Conservation (phyloP, 1,140 invertebrate genomes). For the Aplysia californica region DNA sequence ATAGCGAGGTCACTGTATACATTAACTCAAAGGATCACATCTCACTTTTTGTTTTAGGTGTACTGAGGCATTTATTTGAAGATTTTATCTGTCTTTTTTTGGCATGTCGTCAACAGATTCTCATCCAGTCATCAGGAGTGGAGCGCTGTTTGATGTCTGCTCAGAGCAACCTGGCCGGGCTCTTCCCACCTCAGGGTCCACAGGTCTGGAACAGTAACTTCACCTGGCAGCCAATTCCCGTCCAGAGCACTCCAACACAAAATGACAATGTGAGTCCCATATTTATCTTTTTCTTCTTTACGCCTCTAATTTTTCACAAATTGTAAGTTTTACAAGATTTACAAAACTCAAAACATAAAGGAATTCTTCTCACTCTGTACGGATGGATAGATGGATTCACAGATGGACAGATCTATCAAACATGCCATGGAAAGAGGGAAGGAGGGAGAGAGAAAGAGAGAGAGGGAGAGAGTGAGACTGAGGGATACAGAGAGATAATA, state of each 20-base stretch:
- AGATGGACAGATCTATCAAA: too few relatives aligned
- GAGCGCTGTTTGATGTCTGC: conserved; percentile 90
- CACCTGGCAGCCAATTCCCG: conserved; percentile 88
- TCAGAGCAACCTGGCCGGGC: conserved; percentile 81
- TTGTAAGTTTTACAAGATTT: not conserved
- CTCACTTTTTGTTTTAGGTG: too few relatives aligned
- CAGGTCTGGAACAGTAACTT: conserved; percentile 81
- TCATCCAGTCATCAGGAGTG: conserved; percentile 81
- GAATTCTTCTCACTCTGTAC: not conserved
- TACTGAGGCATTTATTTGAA: too few relatives aligned
- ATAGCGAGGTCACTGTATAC: too few relatives aligned
- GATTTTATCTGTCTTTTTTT: too few relatives aligned
- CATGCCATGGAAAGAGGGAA: not conserved
- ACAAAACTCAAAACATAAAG: too few relatives aligned
- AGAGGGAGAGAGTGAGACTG: too few relatives aligned
- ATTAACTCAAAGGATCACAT: too few relatives aligned
- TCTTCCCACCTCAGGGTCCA: conserved; percentile 79
- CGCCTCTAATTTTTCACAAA: not conserved
- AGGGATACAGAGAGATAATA: too few relatives aligned
- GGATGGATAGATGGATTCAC: too few relatives aligned
- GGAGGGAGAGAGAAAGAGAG: not conserved
- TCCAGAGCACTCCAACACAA: conserved; percentile 73
- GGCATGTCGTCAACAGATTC: conserved; percentile 68
- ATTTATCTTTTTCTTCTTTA: not conserved
- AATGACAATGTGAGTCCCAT: conserved; percentile 51